Conservation (phyloP, 2,888 invertebrate genomes). For the Agrotis ipsilon region DNA sequence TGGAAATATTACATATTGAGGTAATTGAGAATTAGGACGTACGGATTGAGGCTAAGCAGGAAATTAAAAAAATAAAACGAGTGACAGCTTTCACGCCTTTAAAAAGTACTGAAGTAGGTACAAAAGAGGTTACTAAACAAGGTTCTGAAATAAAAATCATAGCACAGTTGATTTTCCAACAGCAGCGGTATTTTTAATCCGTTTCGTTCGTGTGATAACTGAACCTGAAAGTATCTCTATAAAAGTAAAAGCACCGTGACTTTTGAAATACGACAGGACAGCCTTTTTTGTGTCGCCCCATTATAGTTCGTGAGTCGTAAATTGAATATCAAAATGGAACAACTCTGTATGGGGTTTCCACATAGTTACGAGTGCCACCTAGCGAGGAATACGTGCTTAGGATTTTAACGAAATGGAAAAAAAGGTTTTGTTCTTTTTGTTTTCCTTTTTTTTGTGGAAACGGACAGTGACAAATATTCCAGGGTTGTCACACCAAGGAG, state of each 20-base stretch:
- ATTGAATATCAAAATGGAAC: constrained; percentile 55
- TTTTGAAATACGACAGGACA: constrained; percentile 39
- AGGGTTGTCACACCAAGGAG: background rate
- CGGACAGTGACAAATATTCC: constrained; percentile 12
- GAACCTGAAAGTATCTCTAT: constrained; percentile 38
- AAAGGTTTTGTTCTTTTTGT: background rate
- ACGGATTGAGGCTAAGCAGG: too few species aligned
- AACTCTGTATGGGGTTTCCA: constrained; percentile 28
- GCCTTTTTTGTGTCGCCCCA: constrained; percentile 44
- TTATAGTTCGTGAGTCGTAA: constrained; percentile 53
- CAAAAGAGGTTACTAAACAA: too few species aligned
- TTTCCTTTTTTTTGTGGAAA: background rate
- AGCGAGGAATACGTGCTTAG: constrained; percentile 42
- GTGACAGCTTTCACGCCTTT: too few species aligned
- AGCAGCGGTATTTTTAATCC: background rate
- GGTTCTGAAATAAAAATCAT: too few species aligned
- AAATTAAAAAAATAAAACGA: too few species aligned
- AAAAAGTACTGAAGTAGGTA: too few species aligned
- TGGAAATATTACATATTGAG: too few species aligned
- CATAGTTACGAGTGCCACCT: constrained; percentile 43
- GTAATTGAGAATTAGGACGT: too few species aligned
- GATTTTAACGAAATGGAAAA: constrained; percentile 25
- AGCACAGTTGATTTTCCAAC: background rate
- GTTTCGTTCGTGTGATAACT: background rate
- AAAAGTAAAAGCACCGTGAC: constrained; percentile 30